These are phyloP conservation scores for Hirtodrosophila cameraria DNA, from an alignment of 2,888 invertebrate species.

Conservation along the genomic window DNA sequence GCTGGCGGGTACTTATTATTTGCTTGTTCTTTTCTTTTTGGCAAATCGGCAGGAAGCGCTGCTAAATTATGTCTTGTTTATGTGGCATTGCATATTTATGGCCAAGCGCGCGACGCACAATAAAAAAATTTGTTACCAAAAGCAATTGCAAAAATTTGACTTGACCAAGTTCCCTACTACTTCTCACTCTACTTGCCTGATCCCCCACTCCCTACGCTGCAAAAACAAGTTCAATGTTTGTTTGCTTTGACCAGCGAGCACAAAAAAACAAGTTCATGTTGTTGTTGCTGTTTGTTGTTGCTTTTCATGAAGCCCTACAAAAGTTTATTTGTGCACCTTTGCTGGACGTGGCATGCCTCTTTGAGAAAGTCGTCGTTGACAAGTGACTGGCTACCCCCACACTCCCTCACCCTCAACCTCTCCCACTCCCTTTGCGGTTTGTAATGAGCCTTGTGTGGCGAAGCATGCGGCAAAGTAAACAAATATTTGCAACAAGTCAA, in stretches of 20 bases:
- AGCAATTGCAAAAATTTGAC: slow-evolving; percentile 69
- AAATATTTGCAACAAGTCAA: slow-evolving; percentile 77
- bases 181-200: slow-evolving; percentile 17
- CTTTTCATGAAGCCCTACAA: slow-evolving; percentile 64
- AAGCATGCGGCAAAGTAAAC: slow-evolving; percentile 63
- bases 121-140: slow-evolving; percentile 67
- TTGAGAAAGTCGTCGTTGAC: slow-evolving; percentile 70
- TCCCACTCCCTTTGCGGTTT: slow-evolving; percentile 20
- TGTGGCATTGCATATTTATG: slow-evolving; percentile 78
- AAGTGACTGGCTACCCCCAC: slow-evolving; percentile 38
- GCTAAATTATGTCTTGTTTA: slow-evolving; percentile 79
- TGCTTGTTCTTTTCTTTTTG: slow-evolving; percentile 67
- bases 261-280: slow-evolving; percentile 70
- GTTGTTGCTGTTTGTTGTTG: slow-evolving; percentile 26
- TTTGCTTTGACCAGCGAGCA: slow-evolving; percentile 58
- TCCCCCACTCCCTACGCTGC: slow-evolving; percentile 7
- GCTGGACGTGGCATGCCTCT: slow-evolving; percentile 44
- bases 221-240: slow-evolving; percentile 79
- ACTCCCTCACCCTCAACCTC: neutral
- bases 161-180: slow-evolving; percentile 63
- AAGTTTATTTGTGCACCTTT: slow-evolving; percentile 67
- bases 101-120: slow-evolving; percentile 61
- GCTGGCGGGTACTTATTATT: slow-evolving; percentile 71
- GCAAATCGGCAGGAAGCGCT: slow-evolving; percentile 79
- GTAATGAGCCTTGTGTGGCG: slow-evolving; percentile 55